Conservation (phyloP, 2,113 vertebrate species). For the Stomatorhinus ivindoensis region DNA sequence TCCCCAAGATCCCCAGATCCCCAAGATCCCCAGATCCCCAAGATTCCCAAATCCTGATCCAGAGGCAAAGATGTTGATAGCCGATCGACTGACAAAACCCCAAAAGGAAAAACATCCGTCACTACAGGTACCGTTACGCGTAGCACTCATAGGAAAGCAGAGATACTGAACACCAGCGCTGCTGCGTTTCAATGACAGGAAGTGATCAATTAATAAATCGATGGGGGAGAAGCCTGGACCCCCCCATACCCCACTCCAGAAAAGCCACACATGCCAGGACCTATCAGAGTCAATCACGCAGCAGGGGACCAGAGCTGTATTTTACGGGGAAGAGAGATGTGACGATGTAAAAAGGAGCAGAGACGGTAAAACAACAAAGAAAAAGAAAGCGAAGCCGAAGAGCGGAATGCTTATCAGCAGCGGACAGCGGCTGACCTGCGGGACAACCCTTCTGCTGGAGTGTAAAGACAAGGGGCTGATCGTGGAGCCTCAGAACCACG, state of each 20-base stretch:
- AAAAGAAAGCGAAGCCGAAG: not conserved
- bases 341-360: not conserved
- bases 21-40: not conserved
- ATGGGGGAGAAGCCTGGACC: not conserved
- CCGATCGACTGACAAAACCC: no score
- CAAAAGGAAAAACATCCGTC: not conserved
- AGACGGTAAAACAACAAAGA: not conserved
- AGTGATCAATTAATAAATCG: not conserved
- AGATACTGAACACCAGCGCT: not conserved
- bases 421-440: conserved; percentile 45
- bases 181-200: not conserved
- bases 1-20: no score
- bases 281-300: not conserved
- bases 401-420: conserved; percentile 49
- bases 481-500: not conserved
- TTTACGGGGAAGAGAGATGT: not conserved
- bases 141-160: not conserved
- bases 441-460: conserved; percentile 51
- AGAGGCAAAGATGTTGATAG: not conserved
- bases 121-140: not conserved
- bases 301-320: not conserved
- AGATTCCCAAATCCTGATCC: not conserved
- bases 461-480: conserved; percentile 25
- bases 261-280: not conserved
- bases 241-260: not conserved